Evolutionary conservation across 2,113 vertebrate genomes (phyloP), one percentile per base, ranked within the genome.

Genomic region (Myotis lucifugus): DNA sequence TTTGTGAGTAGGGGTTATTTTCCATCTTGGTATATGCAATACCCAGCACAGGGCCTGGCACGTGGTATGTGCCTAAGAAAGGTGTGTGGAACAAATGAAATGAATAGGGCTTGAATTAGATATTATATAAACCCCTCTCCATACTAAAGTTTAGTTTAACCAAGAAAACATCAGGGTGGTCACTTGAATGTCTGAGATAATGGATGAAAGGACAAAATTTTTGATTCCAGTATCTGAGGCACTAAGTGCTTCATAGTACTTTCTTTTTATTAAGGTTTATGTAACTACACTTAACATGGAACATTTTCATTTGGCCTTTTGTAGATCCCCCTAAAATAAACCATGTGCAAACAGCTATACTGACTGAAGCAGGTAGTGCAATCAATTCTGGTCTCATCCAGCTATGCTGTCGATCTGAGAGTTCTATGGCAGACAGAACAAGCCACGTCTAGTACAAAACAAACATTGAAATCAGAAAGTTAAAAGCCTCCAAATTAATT

Each of bases 401-500:
- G 89, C 82, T 1, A 0, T 0, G 25, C 27, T 92, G 85, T 95
- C 97, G 85, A 94, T 90, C 88, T 88, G 95, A 42, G 85, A 76
- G 37, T 94, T 90, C 92, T 74, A 91, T 40, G 73, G 59, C 52
- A 96, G 69, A 94, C n/a, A 97, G 82, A 97, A 95, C 70, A 91
- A 90, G 52, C 82, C 88, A 86, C 0, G 0, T 91, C 78, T 96
- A 81, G 81, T 97, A 97, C 78, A 95, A 96, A 91, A 79, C 25
- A 93, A 81, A 86, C 97, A 94, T 93, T 88, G 79, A 92, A 95
- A 98, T 77, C 37, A 56, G 78, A 96, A 97, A 97, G 90, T 96
- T 95, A 96, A 97, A 94, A 96, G 86, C 70, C 90, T 96, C 91
- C 83, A 96, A 93, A 97, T 98, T 94, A 96, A 98, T 96, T 95